Evolutionary conservation across 1,140 invertebrate genomes (phyloP).

Genomic region (Cydia strobilella): DNA sequence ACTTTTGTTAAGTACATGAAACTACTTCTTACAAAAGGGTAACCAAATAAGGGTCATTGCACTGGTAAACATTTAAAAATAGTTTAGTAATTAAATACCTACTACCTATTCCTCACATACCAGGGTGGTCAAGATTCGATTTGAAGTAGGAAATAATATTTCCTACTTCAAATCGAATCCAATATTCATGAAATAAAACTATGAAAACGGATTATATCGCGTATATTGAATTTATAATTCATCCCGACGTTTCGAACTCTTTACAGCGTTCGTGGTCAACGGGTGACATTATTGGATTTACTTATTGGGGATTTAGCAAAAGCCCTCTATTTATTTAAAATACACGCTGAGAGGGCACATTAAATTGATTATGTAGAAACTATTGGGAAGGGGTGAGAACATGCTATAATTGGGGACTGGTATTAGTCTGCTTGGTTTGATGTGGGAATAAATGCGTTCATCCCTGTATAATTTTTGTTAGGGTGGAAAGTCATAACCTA

Average conservation of each 20-base stretch:
- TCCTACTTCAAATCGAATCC: too few species aligned
- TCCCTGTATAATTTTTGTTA: not conserved
- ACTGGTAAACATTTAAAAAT: not conserved
- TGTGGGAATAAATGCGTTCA: constrained; percentile 2
- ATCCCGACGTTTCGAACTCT: too few species aligned
- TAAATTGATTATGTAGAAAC: not conserved
- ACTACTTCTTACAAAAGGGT: not conserved
- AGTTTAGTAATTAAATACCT: constrained; percentile 29
- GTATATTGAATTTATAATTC: too few species aligned
- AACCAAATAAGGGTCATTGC: constrained; percentile 3
- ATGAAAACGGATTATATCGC: too few species aligned
- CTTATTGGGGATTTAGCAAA: not conserved
- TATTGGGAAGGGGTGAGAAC: constrained; percentile 1
- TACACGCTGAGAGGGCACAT: not conserved
- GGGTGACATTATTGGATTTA: constrained; percentile 9
- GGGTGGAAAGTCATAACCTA: not conserved
- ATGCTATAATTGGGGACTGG: not conserved
- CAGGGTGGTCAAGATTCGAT: constrained; percentile 16
- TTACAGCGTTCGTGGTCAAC: too few species aligned
- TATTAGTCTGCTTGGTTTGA: not conserved
- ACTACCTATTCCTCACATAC: not conserved
- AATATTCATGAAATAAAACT: too few species aligned
- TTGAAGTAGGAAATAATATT: constrained; percentile 6
- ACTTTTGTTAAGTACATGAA: not conserved
- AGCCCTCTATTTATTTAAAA: not conserved